phyloP scores from a whole-genome alignment of 1,140 invertebrate genomes.

The Bombyx mori region ASM3026992v2 NC_085111.1:14337001-14337500 shows the following conservation, averaged over 20 bases:
- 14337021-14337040: slow-evolving; percentile 19
- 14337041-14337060: slow-evolving; percentile 19
- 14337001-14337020: background rate
- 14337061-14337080: slow-evolving; percentile 21
- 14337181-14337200: slow-evolving; percentile 37
- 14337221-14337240: slow-evolving; percentile 23
- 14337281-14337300: slow-evolving; percentile 9
- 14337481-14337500: slow-evolving; percentile 26
- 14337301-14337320: no score
- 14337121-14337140: slow-evolving; percentile 71
- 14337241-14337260: slow-evolving; percentile 14
- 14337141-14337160: slow-evolving; percentile 70
- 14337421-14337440: slow-evolving; percentile 29
- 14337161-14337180: slow-evolving; percentile 56
- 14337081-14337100: slow-evolving; percentile 19
- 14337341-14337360: no score
- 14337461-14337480: slow-evolving; percentile 31
- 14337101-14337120: slow-evolving; percentile 19
- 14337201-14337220: slow-evolving; percentile 7
- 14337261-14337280: slow-evolving; percentile 22
- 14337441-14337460: slow-evolving; percentile 40
- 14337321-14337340: no score
- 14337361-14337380: no score
- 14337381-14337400: no score
- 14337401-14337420: slow-evolving; percentile 18